Evolutionary conservation across 1,140 invertebrate genomes (phyloP), one percentile per base, ranked within the genome.

Genomic region (Centruroides vittatus): DNA sequence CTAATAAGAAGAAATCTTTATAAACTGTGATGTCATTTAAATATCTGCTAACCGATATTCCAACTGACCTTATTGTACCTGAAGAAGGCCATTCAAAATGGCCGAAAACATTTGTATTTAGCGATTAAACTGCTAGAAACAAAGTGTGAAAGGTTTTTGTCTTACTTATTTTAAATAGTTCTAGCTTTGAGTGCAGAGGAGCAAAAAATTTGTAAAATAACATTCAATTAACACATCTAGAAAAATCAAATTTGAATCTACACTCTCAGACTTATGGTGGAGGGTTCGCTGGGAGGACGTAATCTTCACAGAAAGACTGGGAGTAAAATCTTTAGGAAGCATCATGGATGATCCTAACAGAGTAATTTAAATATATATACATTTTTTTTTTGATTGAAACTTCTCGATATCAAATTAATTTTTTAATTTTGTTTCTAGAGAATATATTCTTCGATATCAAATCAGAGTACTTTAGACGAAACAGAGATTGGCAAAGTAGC

Each of bases 221-320:
- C 23, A 23, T 23, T 2, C 23, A 23, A 23, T 23, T 23, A 23
- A 23, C 23, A 23, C 23, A n/a, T 55, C 13, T 10, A 61, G 62
- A 50, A 61, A 65, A 60, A 53, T 70, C 6, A 57, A 51, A 12
- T 59, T 62, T 5, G 67, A 70, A 56, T 13, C 62, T 9, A 50
- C 66, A 41, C 53, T 70, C 10, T 59, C 55, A 8, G 65, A 68
- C 50, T 35, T 51, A 23, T 70, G 69, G 69, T 70, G 69, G 69
- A 55, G 64, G 50, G 57, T 70, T 4, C 55, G 66, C 13, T 70
- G 58, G 49, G 50, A 65, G 12, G 68, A 70, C 3, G 41, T 70
- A 5, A 51, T 59, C 8, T 66, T 70, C 49, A 13, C 60, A 8
- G 61, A 67, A 36, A 53, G 51, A 3, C 5, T 41, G 5, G 35